phyloP scores from a whole-genome alignment of 2,888 invertebrate genomes.

The Sialis lutaria region DNA sequence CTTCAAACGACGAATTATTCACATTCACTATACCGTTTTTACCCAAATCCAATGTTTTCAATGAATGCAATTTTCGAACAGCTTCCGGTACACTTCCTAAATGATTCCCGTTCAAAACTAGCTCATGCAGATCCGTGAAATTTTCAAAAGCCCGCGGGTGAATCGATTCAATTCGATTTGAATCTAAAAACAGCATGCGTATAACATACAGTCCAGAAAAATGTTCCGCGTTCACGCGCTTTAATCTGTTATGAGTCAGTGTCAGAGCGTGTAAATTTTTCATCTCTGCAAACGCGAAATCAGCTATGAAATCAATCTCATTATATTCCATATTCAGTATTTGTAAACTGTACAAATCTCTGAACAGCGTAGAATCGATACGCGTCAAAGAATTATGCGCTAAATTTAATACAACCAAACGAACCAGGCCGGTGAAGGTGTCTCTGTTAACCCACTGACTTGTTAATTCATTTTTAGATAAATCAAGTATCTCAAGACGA shows the following conservation, averaged over 20 bases:
- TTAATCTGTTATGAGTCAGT: conserved; percentile 52
- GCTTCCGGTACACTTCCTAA: conserved; percentile 53
- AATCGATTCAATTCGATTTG: conserved; percentile 51
- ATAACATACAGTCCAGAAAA: conserved; percentile 57
- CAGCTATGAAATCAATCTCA: conserved; percentile 46
- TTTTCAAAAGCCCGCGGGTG: conserved; percentile 58
- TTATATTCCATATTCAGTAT: conserved; percentile 58
- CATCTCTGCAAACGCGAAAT: conserved; percentile 56
- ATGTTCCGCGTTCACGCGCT: conserved; percentile 48
- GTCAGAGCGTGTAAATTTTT: conserved; percentile 62
- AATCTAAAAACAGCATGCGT: conserved; percentile 55
- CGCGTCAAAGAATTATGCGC: conserved; percentile 54
- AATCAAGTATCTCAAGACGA: conserved; percentile 53
- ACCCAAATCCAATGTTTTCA: conserved; percentile 64
- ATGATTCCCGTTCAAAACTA: conserved; percentile 57
- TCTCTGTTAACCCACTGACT: conserved; percentile 62
- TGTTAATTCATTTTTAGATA: conserved; percentile 57
- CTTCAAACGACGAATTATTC: conserved; percentile 52
- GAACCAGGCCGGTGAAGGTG: conserved; percentile 55
- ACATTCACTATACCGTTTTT: conserved; percentile 63
- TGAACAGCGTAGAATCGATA: conserved; percentile 53
- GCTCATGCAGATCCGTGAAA: conserved; percentile 58
- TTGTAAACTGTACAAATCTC: conserved; percentile 57
- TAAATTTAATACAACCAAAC: conserved; percentile 56
- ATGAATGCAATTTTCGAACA: conserved; percentile 45